phyloP scores from a whole-genome alignment of 2,113 vertebrate genomes.

The Romanogobio albipinnatus region DNA sequence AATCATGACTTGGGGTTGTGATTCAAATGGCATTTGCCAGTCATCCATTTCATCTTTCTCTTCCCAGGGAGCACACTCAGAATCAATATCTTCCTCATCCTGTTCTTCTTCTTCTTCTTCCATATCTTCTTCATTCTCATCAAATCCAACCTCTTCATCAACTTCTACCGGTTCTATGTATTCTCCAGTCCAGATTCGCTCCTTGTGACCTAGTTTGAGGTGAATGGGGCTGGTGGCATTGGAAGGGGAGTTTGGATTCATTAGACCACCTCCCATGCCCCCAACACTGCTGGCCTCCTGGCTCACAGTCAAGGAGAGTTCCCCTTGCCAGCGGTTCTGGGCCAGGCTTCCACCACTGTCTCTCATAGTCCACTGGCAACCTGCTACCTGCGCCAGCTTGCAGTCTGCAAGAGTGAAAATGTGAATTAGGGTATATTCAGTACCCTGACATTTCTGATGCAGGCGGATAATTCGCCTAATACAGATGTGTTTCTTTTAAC shows the following conservation, averaged over 20 bases:
- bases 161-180: slow-evolving; percentile 66
- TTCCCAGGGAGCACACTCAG: slow-evolving; percentile 55
- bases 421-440: background rate
- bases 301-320: slow-evolving; percentile 77
- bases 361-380: slow-evolving; percentile 82
- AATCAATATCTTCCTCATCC: slow-evolving; percentile 67
- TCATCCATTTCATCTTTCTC: slow-evolving; percentile 61
- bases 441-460: background rate
- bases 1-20: slow-evolving; percentile 50
- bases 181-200: slow-evolving; percentile 70
- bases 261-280: slow-evolving; percentile 74
- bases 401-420: slow-evolving; percentile 64
- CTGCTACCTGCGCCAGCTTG: slow-evolving; percentile 82
- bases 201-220: slow-evolving; percentile 71
- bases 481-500: background rate
- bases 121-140: slow-evolving; percentile 57
- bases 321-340: slow-evolving; percentile 82
- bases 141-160: slow-evolving; percentile 58
- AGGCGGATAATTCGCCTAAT: background rate
- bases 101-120: slow-evolving; percentile 64
- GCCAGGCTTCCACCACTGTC: slow-evolving; percentile 80
- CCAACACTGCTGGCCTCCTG: slow-evolving; percentile 74
- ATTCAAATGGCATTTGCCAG: slow-evolving; percentile 65
- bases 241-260: slow-evolving; percentile 73
- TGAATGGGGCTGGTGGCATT: slow-evolving; percentile 74